Evolutionary conservation across 1,140 invertebrate species (phyloP).

Genomic region (Leguminivora glycinivorella): DNA sequence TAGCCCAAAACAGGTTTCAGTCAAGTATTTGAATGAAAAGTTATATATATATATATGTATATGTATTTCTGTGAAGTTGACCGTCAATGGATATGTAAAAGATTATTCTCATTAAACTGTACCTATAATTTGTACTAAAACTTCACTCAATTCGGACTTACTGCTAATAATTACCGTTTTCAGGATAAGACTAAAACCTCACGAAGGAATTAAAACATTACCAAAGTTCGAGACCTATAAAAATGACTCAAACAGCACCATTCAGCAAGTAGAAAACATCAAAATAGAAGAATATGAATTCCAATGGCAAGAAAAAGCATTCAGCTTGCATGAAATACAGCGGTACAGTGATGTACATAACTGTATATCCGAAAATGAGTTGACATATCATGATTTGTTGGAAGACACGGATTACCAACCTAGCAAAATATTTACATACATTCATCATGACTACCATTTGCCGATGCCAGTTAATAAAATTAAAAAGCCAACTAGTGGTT

Average conservation of each 20-base stretch:
- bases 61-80: too few relatives aligned
- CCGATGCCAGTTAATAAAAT: constrained; percentile 47
- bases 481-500: constrained; percentile 20
- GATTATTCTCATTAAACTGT: too few relatives aligned
- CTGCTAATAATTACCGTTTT: constrained; percentile 42
- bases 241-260: constrained; percentile 41
- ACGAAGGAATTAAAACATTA: constrained; percentile 54
- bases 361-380: constrained; percentile 54
- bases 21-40: too few relatives aligned
- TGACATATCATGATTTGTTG: constrained; percentile 56
- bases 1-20: too few relatives aligned
- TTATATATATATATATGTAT: too few relatives aligned
- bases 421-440: constrained; percentile 64
- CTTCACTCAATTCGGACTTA: too few relatives aligned
- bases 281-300: constrained; percentile 56
- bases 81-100: too few relatives aligned
- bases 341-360: constrained; percentile 55
- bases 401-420: constrained; percentile 39
- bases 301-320: constrained; percentile 73
- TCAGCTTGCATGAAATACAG: constrained; percentile 57
- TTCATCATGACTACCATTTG: constrained; percentile 58
- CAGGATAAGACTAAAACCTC: constrained; percentile 65
- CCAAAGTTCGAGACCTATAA: constrained; percentile 64
- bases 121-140: too few relatives aligned
- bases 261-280: constrained; percentile 39